These are phyloP conservation scores for Macropus fuliginosus DNA, from an alignment of 2,797 vertebrate species.

Conservation along the genomic window DNA sequence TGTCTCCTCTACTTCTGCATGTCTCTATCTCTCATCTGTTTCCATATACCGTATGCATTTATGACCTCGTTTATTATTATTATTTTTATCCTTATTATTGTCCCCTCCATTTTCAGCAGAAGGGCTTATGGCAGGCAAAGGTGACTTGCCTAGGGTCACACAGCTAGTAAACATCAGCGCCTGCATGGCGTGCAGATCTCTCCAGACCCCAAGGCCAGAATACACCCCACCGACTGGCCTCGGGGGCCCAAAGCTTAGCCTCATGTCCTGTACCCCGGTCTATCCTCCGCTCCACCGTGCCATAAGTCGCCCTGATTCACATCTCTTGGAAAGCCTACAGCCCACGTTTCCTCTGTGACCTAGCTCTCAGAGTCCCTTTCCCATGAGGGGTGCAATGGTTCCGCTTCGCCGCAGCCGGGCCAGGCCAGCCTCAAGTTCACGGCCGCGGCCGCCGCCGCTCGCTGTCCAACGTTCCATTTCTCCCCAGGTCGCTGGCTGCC, in stretches of 20 bases:
- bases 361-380: not conserved
- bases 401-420: not conserved
- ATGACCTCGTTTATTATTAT: not conserved
- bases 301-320: not conserved
- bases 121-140: not conserved
- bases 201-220: not conserved
- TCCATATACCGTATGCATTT: too few relatives aligned
- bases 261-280: not conserved
- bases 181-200: not conserved
- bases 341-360: not conserved
- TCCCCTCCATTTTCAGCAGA: not conserved
- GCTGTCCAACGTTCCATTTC: not conserved
- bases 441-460: not conserved
- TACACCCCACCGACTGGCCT: not conserved
- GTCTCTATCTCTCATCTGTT: not conserved
- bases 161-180: not conserved
- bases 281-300: not conserved
- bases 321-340: not conserved
- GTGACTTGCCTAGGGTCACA: constrained; percentile 31
- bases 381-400: not conserved
- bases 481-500: not conserved
- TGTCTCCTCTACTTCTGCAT: not conserved
- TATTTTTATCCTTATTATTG: not conserved
- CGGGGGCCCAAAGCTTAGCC: not conserved
- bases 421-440: not conserved